These are phyloP conservation scores for Burhinus oedicnemus DNA, from an alignment of 2,113 vertebrate genomes.

Conservation along the genomic window DNA sequence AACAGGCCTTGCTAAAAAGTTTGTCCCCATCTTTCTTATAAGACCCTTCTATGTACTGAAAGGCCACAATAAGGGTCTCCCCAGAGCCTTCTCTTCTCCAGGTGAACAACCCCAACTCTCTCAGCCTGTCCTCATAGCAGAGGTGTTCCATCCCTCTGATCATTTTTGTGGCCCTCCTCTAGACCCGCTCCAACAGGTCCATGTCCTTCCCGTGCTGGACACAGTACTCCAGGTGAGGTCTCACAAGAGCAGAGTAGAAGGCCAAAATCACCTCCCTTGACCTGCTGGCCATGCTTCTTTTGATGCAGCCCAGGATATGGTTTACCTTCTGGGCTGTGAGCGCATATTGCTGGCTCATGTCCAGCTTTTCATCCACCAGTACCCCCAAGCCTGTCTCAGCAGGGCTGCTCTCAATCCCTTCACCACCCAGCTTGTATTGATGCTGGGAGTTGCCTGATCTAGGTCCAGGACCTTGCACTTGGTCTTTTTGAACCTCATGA, in stretches of 20 bases:
- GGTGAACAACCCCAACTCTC: not conserved
- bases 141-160: not conserved
- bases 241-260: not conserved
- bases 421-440: not conserved
- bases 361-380: not conserved
- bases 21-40: not conserved
- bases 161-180: not conserved
- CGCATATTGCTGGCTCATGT: accelerated
- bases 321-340: not conserved
- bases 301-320: accelerated
- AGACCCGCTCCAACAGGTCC: not conserved
- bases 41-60: not conserved
- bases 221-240: not conserved
- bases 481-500: not conserved
- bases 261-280: not conserved
- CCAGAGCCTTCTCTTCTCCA: no score
- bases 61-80: not conserved
- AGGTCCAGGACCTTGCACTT: not conserved
- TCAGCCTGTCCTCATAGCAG: not conserved
- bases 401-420: not conserved
- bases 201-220: not conserved
- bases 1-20: not conserved
- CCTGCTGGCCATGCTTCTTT: accelerated
- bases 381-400: accelerated
- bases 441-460: accelerated